Evolutionary conservation across 2,797 vertebrate species (phyloP).

Genomic region (Pyrocephalus nanus): DNA sequence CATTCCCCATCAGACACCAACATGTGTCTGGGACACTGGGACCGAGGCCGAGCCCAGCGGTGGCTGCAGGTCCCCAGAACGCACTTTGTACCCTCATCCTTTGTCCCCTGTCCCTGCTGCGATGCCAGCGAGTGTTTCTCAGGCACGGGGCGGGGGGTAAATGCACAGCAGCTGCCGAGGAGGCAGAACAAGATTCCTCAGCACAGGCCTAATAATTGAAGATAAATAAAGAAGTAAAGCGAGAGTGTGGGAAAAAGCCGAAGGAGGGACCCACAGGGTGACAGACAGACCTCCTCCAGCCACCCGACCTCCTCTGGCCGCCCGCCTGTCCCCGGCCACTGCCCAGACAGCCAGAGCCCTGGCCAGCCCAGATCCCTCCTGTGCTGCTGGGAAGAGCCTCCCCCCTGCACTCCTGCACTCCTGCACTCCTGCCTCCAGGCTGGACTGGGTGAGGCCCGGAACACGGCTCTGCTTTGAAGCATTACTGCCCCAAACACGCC

Average conservation of each 20-base stretch:
- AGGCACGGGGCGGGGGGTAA: background rate
- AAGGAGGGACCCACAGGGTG: background rate
- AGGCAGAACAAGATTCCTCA: background rate
- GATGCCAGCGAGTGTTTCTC: background rate
- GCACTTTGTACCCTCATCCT: background rate
- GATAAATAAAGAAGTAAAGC: conserved; percentile 13
- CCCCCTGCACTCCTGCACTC: background rate
- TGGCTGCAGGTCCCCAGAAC: background rate
- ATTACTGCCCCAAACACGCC: background rate
- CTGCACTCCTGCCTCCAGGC: background rate
- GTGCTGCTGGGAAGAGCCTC: background rate
- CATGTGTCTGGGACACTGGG: rapidly evolving
- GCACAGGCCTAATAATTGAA: background rate
- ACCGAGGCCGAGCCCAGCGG: rapidly evolving
- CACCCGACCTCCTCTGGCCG: background rate
- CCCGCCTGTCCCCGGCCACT: background rate
- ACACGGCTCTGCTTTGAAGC: background rate
- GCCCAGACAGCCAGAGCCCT: background rate
- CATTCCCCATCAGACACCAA: rapidly evolving
- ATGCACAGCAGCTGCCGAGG: background rate
- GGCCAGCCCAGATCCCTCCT: background rate
- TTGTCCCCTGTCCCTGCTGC: background rate
- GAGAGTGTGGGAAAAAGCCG: conserved; percentile 5
- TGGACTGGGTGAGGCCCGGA: background rate
- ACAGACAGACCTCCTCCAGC: background rate